Evolutionary conservation across 2,888 invertebrate species (phyloP), one percentile per base, ranked within the genome.

Genomic region (Conomelus anceps): DNA sequence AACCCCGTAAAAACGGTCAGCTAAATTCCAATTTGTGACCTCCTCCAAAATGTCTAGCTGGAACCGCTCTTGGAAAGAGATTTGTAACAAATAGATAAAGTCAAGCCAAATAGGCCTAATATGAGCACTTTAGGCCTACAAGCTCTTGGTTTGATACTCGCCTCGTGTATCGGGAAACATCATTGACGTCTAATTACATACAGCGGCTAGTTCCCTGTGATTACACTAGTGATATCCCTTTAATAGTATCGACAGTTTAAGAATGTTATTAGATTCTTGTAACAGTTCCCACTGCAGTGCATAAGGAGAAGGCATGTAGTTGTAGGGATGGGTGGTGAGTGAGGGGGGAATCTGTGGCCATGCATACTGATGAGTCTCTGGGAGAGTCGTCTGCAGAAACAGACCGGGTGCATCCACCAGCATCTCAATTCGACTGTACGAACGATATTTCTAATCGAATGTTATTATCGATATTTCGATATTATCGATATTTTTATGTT

Each of bases 181-280:
- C 86, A 26, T 29, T 23, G 20, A 23, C 24, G 23, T 29, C 22
- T 86, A 86, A 86, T 86, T 86, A 86, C 86, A 86, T 20, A 22
- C 26, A 86, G 86, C 86, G 86, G 86, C 86, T 23, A 86, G 86
- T 86, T 29, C 86, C 85, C 86, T 86, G 86, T 86, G 86, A 86
- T 86, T 86, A 86, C 29, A 26, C 24, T 86, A 86, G 86, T 86
- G 86, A 86, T 86, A 86, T 86, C 86, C 26, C 22, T 86, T 24
- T 86, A 86, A 86, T 86, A 29, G 86, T 86, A 86, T 86, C 86
- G 86, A 86, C 86, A 86, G 86, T 86, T 86, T 86, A 86, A 86
- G 86, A 86, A 86, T 86, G 86, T 86, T 86, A 86, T 86, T 86
- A 86, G 86, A 29, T 86, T 86, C 86, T 86, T 86, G 29, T 86